These are phyloP conservation scores for Notoglanidium macrostoma DNA, from an alignment of 2,797 vertebrate species.

Conservation along the genomic window DNA sequence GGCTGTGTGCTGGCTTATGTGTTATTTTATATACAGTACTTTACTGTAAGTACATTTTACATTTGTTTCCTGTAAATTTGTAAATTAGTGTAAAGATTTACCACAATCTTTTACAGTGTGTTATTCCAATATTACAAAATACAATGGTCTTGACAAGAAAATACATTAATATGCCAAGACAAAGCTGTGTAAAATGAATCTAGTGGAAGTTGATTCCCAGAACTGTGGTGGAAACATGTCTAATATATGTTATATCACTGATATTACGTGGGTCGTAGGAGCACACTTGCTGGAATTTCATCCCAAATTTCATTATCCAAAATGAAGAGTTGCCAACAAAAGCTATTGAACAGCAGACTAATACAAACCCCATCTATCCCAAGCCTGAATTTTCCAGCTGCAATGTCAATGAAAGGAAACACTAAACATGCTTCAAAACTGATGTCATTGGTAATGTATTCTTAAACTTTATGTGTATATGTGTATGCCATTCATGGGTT, in stretches of 20 bases:
- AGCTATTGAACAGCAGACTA: neutral
- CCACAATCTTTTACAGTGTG: too few species aligned
- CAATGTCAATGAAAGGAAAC: slow-evolving; percentile 41
- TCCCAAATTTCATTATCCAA: neutral
- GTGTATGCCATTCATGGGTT: slow-evolving; percentile 21
- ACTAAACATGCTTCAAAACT: slow-evolving; percentile 33
- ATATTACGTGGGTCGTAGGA: neutral
- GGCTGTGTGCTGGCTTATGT: too few species aligned
- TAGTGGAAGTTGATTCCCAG: neutral
- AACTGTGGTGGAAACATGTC: neutral
- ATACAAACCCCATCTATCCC: slow-evolving; percentile 24
- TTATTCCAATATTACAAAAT: neutral
- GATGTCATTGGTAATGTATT: slow-evolving; percentile 47
- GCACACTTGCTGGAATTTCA: neutral
- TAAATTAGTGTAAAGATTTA: too few species aligned
- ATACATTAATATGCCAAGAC: neutral
- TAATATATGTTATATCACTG: neutral
- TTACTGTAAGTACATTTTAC: neutral
- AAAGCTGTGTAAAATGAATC: neutral
- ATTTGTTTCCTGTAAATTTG: too few species aligned
- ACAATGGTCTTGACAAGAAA: neutral
- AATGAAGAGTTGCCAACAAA: slow-evolving; percentile 42
- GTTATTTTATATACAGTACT: too few species aligned
- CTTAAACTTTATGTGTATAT: slow-evolving; percentile 10
- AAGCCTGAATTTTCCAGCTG: slow-evolving; percentile 24